Conservation (phyloP, 1,140 invertebrate species). For the Riptortus pedestris region DNA sequence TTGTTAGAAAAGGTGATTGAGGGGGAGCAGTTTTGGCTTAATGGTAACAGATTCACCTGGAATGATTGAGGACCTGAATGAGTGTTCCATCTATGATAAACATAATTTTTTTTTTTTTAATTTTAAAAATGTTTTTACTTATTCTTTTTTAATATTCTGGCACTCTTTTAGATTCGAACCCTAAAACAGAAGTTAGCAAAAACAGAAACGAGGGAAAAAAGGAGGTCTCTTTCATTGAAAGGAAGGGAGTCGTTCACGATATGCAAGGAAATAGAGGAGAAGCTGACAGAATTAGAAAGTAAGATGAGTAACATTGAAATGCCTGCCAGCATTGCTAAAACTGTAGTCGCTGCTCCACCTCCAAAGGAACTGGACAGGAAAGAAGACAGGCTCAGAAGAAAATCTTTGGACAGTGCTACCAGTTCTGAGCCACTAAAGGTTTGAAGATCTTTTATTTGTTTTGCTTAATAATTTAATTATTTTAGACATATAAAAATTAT, state of each 20-base stretch:
- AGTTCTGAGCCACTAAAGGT: conserved; percentile 67
- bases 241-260: conserved; percentile 65
- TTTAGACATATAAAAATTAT: not conserved
- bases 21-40: no score
- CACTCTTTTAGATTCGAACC: conserved; percentile 45
- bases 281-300: conserved; percentile 64
- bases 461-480: not conserved
- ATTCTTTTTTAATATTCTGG: no score
- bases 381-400: conserved; percentile 43
- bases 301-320: conserved; percentile 53
- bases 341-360: not conserved
- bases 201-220: conserved; percentile 62
- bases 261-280: conserved; percentile 71
- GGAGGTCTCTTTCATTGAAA: conserved; percentile 69
- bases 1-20: no score
- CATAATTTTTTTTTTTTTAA: no score
- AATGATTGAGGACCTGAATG: no score
- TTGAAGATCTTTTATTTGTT: no score
- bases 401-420: conserved; percentile 63
- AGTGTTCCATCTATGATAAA: no score
- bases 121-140: no score
- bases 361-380: conserved; percentile 36
- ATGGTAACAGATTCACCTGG: no score
- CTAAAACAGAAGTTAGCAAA: conserved; percentile 69
- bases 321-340: conserved; percentile 19